Conservation (phyloP, 2,797 vertebrate genomes). For the Acrocephalus scirpaceus region DNA sequence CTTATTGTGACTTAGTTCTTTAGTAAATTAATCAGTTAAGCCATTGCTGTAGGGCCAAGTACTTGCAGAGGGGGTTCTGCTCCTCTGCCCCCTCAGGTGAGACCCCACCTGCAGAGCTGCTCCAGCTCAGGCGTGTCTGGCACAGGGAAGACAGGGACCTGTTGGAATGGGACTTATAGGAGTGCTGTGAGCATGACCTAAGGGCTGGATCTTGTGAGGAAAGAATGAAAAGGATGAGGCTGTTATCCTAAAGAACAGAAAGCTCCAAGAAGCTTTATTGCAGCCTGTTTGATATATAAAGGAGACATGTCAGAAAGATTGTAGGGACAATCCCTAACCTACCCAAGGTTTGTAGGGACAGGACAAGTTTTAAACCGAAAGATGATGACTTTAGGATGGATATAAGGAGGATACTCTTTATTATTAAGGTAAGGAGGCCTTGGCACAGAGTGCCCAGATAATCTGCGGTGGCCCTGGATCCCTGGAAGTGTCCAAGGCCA, state of each 20-base stretch:
- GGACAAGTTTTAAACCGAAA: not conserved
- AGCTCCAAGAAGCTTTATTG: not conserved
- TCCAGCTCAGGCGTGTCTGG: not conserved
- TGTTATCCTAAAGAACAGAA: not conserved
- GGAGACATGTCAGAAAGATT: not conserved
- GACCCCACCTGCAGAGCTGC: not conserved
- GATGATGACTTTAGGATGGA: not conserved
- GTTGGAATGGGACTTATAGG: not conserved
- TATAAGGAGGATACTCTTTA: not conserved
- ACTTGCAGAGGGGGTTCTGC: not conserved
- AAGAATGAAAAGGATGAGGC: not conserved
- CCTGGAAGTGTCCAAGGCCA: not conserved
- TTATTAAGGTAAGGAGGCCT: accelerated
- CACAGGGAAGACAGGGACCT: not conserved
- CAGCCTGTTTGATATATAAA: no score
- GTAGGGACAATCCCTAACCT: not conserved
- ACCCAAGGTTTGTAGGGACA: not conserved
- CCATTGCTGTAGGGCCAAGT: not conserved
- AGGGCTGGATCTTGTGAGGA: not conserved
- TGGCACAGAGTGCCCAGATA: not conserved
- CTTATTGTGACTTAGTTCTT: not conserved
- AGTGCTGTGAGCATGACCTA: not conserved
- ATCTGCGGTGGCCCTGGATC: not conserved
- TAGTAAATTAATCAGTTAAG: not conserved
- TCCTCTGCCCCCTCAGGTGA: not conserved